Evolutionary conservation across 1,140 invertebrate species (phyloP), one percentile per base, ranked within the genome.

Genomic region (Babylonia areolata): DNA sequence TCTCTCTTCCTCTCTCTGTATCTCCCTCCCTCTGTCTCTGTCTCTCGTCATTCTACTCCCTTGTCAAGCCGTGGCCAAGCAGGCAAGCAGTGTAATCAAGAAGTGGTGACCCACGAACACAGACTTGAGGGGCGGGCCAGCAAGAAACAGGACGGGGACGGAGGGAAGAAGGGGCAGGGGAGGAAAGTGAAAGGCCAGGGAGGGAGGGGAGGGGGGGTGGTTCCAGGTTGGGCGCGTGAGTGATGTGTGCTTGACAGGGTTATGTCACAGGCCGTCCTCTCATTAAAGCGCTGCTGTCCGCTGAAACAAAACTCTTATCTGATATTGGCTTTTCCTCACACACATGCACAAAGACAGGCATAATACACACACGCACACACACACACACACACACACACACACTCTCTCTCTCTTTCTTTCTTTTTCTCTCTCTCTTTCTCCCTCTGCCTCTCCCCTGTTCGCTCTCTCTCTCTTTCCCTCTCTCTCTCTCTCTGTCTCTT

Each of bases 231-330:
- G 37, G 33, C 17, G 33, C 17, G 40, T 80, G 78, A 80, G 78
- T n/a, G 46, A 80, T 54, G 78, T 28, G 78, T n/a, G 28, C 28
- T 80, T 80, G 78, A 51, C 78, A 51, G 37, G 46, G 78, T 35
- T n/a, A 80, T 80, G 78, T 80, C 78, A 80, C 78, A 39, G 78
- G 78, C 35, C 75, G 33, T 39, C 33, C 37, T 28, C 28, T 77
- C 75, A 77, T 77, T 77, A 40, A 77, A 28, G 28, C 37, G 1
- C 58, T 64, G 15, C 58, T 64, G 15, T 23, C 58, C 58, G 12
- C 5, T 2, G 28, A 23, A 12, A 23, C 58, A 64, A n/a, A n/a
- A n/a, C n/a, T n/a, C n/a, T n/a, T n/a, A n/a, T n/a, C n/a, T n/a
- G n/a, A n/a, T n/a, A n/a, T n/a, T n/a, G n/a, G n/a, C n/a, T n/a